Conservation (phyloP, 2,113 vertebrate genomes). For the Rhipidura dahli region DNA sequence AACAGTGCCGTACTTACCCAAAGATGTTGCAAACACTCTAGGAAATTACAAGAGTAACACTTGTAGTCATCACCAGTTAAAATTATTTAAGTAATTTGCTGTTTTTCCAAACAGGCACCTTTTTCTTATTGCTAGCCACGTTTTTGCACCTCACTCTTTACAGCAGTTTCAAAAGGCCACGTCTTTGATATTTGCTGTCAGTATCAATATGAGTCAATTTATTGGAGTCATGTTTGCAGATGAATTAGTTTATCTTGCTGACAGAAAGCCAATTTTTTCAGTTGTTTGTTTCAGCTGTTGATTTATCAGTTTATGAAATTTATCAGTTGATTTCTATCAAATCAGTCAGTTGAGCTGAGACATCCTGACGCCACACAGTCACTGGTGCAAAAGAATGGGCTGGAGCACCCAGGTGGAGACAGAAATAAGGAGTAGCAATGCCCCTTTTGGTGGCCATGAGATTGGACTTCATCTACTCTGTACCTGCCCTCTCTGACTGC, state of each 20-base stretch:
- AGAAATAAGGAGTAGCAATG: background rate
- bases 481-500: background rate
- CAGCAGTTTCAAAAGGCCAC: background rate
- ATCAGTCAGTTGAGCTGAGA: background rate
- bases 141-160: background rate
- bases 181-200: background rate
- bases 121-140: background rate
- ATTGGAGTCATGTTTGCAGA: background rate
- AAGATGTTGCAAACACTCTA: background rate
- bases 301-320: background rate
- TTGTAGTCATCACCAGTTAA: background rate
- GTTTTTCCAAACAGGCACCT: background rate
- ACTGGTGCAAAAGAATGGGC: background rate
- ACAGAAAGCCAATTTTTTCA: background rate
- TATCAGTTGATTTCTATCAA: background rate
- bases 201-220: background rate
- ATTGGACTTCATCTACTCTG: background rate
- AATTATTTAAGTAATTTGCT: background rate
- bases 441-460: background rate
- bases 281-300: background rate
- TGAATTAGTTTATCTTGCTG: background rate
- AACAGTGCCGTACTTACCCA: background rate
- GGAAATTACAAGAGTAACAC: background rate
- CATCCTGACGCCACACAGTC: background rate
- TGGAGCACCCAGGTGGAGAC: background rate